Conservation (phyloP, 2,113 vertebrate species). For the Ophthalmolycus amberensis region DNA sequence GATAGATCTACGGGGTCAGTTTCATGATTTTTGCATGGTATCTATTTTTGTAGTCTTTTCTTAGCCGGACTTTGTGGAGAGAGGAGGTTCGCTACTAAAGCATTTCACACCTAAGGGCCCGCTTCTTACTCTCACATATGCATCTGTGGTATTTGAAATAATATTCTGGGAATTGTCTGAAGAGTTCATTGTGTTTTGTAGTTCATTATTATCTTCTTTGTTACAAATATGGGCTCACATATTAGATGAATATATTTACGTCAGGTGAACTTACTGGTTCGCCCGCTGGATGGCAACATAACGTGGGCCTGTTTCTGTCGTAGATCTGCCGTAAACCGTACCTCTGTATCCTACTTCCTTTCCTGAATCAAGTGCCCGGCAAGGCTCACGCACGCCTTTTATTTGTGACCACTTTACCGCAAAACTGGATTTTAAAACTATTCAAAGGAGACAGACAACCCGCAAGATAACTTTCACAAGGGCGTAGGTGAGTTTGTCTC, state of each 20-base stretch:
- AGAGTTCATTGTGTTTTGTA: neutral
- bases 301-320: neutral
- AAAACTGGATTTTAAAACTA: conserved; percentile 75
- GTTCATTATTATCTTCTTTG: neutral
- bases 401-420: conserved; percentile 43
- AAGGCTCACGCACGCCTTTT: conserved; percentile 52
- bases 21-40: too few relatives aligned
- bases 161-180: neutral
- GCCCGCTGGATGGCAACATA: conserved; percentile 16
- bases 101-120: neutral
- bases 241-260: neutral
- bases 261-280: neutral
- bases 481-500: conserved; percentile 65
- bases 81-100: too few relatives aligned
- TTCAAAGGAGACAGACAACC: neutral
- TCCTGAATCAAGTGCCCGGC: conserved; percentile 56
- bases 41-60: too few relatives aligned
- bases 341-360: conserved; percentile 59
- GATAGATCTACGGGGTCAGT: too few relatives aligned
- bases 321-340: neutral
- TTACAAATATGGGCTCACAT: neutral
- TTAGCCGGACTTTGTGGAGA: too few relatives aligned
- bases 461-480: conserved; percentile 12
- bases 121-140: neutral
- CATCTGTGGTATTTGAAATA: conserved; percentile 8